Conservation (phyloP, 2,888 invertebrate genomes). For the Megastigmus dorsalis region DNA sequence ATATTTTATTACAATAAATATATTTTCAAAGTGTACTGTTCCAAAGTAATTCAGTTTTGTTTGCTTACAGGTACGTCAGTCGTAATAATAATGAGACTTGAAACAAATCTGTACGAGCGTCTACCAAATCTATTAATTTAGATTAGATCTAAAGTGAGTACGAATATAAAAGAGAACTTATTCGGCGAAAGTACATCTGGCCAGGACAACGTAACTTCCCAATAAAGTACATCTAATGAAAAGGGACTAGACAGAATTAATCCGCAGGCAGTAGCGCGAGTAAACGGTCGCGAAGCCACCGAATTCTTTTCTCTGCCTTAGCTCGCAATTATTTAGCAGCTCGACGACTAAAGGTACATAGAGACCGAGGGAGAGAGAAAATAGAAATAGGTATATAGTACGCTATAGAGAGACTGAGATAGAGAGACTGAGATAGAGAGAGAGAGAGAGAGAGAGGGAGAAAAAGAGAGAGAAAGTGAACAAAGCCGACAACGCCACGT, state of each 20-base stretch:
- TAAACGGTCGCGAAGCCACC: neutral
- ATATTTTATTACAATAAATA: too few relatives aligned
- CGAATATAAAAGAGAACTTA: too few relatives aligned
- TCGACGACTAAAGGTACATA: neutral
- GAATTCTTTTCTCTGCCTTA: slow-evolving; percentile 7
- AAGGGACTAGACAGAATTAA: slow-evolving; percentile 16
- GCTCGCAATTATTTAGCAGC: slow-evolving; percentile 30
- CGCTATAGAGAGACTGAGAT: neutral
- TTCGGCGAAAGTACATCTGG: neutral
- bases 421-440: too few relatives aligned
- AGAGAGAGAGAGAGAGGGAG: neutral
- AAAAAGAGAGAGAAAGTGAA: slow-evolving; percentile 34
- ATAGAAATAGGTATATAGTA: neutral
- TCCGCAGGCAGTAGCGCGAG: neutral
- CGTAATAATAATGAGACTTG: too few relatives aligned
- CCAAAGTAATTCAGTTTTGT: too few relatives aligned
- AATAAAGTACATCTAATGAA: neutral
- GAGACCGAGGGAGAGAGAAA: neutral
- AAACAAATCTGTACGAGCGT: too few relatives aligned
- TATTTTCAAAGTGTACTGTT: too few relatives aligned
- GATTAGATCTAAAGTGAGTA: too few relatives aligned
- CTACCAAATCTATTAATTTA: too few relatives aligned
- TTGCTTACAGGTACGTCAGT: too few relatives aligned
- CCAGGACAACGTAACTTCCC: slow-evolving; percentile 1
- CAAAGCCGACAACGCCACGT: slow-evolving; percentile 47